phyloP scores from a whole-genome alignment of 2,113 vertebrate species.

The Chlamydotis undulata region DNA sequence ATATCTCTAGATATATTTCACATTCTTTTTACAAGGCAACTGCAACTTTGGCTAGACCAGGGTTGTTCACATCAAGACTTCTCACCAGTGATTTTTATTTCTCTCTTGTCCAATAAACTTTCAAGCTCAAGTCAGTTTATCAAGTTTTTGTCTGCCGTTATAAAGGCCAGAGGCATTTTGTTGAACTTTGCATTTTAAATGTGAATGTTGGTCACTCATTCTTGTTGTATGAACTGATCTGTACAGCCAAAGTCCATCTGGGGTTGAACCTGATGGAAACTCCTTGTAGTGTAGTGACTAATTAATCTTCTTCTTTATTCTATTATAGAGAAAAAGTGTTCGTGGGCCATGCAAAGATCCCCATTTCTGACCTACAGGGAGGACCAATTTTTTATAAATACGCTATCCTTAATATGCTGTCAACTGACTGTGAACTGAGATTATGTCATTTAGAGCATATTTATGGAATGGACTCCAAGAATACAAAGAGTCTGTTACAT shows the following conservation, averaged over 20 bases:
- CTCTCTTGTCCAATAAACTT: not conserved
- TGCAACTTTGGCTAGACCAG: not conserved
- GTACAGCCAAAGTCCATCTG: not conserved
- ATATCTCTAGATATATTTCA: not conserved
- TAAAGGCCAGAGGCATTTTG: not conserved
- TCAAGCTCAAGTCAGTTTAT: not conserved
- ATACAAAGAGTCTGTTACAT: not conserved
- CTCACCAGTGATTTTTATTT: not conserved
- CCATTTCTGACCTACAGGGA: not conserved
- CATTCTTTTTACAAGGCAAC: not conserved
- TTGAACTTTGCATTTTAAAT: not conserved
- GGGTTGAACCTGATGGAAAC: not conserved
- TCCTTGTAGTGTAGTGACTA: not conserved
- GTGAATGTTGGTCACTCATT: not conserved
- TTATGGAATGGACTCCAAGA: not conserved
- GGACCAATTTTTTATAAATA: not conserved
- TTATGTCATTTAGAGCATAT: not conserved
- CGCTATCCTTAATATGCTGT: not conserved
- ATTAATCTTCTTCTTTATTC: not conserved
- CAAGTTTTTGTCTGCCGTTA: not conserved
- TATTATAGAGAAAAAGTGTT: not conserved
- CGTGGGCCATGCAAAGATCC: fast-evolving
- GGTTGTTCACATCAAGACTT: not conserved
- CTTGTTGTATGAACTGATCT: not conserved
- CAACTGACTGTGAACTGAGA: not conserved